Conservation (phyloP, 2,888 invertebrate species). For the Drosophila mulleri region DNA sequence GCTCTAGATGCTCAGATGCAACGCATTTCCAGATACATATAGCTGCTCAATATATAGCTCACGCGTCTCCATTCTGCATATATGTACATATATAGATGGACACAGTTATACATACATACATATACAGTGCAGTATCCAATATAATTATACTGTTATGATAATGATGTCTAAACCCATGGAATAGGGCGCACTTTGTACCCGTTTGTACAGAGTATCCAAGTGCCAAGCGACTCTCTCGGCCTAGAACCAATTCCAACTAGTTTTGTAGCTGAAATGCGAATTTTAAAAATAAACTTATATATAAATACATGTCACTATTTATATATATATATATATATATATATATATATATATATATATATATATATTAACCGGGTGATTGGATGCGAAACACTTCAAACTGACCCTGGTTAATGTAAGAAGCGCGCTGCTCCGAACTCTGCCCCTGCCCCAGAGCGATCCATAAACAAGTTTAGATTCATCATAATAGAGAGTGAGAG, state of each 20-base stretch:
- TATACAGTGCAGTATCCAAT: neutral
- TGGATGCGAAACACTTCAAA: conserved; percentile 15
- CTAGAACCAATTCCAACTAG: conserved; percentile 3
- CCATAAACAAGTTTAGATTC: conserved; percentile 32
- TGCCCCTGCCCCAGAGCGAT: neutral
- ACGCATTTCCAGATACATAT: conserved; percentile 3
- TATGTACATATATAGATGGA: neutral
- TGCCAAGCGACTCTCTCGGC: neutral
- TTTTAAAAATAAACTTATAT: neutral
- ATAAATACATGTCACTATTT: no score
- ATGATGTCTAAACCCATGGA: conserved; percentile 1
- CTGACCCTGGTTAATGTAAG: conserved; percentile 31
- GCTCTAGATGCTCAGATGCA: conserved; percentile 4
- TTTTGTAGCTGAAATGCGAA: conserved; percentile 1
- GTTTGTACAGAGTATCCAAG: conserved; percentile 1
- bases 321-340: neutral
- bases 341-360: neutral
- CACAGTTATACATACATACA: neutral
- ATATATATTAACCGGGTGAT: neutral
- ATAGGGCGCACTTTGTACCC: neutral
- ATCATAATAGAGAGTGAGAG: conserved; percentile 21
- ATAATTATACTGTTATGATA: conserved; percentile 2
- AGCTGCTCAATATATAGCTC: neutral
- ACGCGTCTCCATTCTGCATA: neutral
- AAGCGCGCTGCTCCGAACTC: neutral